Base-by-base conservation (phyloP, 2,888 invertebrate genomes). In the Drosophila neonasuta region DNA sequence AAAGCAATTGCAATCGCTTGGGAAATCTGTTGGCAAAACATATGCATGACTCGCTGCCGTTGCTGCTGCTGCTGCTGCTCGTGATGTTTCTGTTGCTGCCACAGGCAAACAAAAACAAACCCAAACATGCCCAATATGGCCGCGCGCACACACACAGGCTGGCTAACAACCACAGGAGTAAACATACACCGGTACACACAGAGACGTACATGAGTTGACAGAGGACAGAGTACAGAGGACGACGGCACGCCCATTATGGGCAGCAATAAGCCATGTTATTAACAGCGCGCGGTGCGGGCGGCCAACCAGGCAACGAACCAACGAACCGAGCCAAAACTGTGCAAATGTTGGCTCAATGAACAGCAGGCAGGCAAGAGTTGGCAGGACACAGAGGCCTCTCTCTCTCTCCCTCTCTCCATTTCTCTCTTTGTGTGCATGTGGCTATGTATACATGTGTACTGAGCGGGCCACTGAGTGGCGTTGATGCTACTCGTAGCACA, bases 181-280 rank as follows among this genome's bases (percentile, higher is more conserved):
- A 78, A 83, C 80, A 57, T 15, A 48, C 32, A 54, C 46, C 54
- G 39, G 39, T 13, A 13, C 13, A 13, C 39, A 39, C 32, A 10
- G 2, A 32, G 9, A 32, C 10, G 10, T 36, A 36, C 5, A 36
- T 13, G 41, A 64, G 80, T 71, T 78, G 74, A 67, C 77, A 70
- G 58, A 65, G 63, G 60, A 65, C 63, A 6, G 24, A 24, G 24
- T 6, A 24, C 24, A 24, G 24, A 6, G 24, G 24, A 24, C 20
- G 67, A 62, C 34, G 69, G 55, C 71, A 68, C 67, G 59, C 66
- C 80, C 74, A 80, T 85, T 77, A 80, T 70, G 77, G 79, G 75
- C 74, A 71, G 80, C 80, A 83, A 80, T 84, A 84, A 80, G 86
- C 86, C 83, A 79, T 77, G 83, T 84, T 84, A 85, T 83, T 84